These are phyloP conservation scores for Chionomys nivalis DNA, from an alignment of 2,113 vertebrate genomes.

Conservation along the genomic window DNA sequence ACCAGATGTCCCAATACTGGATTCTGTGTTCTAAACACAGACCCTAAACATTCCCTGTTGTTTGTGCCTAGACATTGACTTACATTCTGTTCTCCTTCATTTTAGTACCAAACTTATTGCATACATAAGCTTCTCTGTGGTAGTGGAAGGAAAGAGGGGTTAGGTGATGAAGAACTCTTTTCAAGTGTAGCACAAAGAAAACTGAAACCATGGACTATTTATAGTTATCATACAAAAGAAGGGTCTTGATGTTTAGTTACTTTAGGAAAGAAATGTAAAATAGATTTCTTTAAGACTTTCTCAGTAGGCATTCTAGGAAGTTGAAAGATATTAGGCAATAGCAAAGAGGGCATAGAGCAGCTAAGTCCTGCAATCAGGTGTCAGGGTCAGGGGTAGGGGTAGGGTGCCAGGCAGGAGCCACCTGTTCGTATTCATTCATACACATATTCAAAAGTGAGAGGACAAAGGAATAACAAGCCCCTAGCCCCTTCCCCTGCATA, in stretches of 20 bases:
- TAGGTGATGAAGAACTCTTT: conserved; percentile 39
- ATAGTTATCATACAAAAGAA: conserved; percentile 42
- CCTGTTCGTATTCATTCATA: too few species aligned
- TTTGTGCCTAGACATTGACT: not conserved
- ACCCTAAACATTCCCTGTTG: not conserved
- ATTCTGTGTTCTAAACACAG: conserved; percentile 14
- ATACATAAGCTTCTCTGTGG: conserved; percentile 8
- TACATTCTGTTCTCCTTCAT: conserved; percentile 34
- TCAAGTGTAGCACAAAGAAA: conserved; percentile 9
- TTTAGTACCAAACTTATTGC: conserved; percentile 43
- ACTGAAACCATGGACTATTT: not conserved
- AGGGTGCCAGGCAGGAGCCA: not conserved
- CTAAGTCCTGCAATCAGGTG: not conserved
- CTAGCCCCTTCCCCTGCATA: not conserved
- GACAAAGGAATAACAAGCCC: not conserved
- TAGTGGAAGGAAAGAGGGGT: conserved; percentile 20
- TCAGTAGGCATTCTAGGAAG: conserved; percentile 38
- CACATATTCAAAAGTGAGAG: conserved; percentile 15
- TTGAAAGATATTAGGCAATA: not conserved
- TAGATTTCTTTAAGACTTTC: conserved; percentile 41
- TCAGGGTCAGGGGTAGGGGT: not conserved
- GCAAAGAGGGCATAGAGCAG: not conserved
- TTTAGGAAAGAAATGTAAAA: conserved; percentile 52
- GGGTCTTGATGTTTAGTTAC: not conserved
- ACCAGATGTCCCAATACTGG: conserved; percentile 41